These are phyloP conservation scores for Dryomyza anilis DNA, from an alignment of 2,888 invertebrate species.

Conservation along the genomic window DNA sequence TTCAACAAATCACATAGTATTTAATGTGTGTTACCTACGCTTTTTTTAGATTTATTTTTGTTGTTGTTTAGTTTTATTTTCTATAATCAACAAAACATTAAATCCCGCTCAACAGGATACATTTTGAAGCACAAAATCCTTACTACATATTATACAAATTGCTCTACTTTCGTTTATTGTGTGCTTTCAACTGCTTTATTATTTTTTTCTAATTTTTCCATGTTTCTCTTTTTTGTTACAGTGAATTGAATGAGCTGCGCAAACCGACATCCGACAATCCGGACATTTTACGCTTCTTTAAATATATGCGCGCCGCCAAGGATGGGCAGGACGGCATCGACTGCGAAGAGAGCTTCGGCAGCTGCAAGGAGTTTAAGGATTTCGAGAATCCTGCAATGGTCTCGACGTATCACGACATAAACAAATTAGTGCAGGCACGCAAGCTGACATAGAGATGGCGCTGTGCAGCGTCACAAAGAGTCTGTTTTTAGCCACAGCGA, in stretches of 20 bases:
- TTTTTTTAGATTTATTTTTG: too few species aligned
- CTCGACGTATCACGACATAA: constrained; percentile 84
- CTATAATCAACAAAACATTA: too few species aligned
- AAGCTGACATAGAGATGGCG: constrained; percentile 58
- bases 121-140: neutral
- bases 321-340: constrained; percentile 82
- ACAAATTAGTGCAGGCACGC: constrained; percentile 83
- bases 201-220: constrained; percentile 25
- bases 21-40: too few species aligned
- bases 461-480: too few species aligned
- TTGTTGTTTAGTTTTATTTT: neutral
- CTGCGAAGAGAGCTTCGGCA: constrained; percentile 71
- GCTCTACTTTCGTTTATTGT: too few species aligned
- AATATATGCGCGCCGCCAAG: constrained; percentile 88
- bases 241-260: constrained; percentile 83
- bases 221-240: constrained; percentile 56
- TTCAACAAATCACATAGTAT: too few species aligned
- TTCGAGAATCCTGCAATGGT: constrained; percentile 81
- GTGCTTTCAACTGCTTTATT: neutral
- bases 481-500: too few species aligned
- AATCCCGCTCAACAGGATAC: too few species aligned
- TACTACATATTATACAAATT: neutral
- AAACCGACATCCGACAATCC: constrained; percentile 86
- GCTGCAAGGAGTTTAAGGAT: constrained; percentile 70
- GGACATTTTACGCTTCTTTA: constrained; percentile 85